Conservation (phyloP, 1,140 invertebrate species). For the Metaphire vulgaris region DNA sequence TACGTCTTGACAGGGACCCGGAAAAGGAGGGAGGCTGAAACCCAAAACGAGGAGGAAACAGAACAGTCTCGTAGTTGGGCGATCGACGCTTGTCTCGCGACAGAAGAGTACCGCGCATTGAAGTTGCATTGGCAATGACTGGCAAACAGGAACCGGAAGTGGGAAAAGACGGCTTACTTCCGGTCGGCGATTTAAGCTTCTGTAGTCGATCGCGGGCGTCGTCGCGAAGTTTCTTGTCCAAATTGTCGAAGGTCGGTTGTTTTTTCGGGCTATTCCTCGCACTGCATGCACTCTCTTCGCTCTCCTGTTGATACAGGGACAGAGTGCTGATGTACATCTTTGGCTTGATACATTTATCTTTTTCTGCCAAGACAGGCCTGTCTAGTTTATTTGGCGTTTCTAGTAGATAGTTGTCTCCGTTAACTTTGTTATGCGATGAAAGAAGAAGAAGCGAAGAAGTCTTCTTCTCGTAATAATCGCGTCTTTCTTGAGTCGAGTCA, state of each 20-base stretch:
- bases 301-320: no score
- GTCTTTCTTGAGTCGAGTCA: no score
- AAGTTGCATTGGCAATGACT: not conserved
- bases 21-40: not conserved
- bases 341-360: no score
- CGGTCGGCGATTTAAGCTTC: not conserved
- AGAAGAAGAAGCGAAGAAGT: no score
- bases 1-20: not conserved
- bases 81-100: not conserved
- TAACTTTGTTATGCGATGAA: no score
- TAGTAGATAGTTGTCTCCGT: no score
- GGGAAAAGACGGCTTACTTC: not conserved
- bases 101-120: not conserved
- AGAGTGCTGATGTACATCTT: no score
- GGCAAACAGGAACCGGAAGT: not conserved
- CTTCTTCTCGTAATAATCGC: no score
- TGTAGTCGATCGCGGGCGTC: not conserved
- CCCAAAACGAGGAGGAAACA: not conserved
- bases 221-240: not conserved
- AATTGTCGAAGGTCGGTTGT: not conserved
- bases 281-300: no score
- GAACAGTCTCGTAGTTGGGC: not conserved
- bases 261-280: no score
- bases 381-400: no score
- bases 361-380: no score